Conservation (phyloP, 1,140 invertebrate genomes). For the Idris sp. region DNA sequence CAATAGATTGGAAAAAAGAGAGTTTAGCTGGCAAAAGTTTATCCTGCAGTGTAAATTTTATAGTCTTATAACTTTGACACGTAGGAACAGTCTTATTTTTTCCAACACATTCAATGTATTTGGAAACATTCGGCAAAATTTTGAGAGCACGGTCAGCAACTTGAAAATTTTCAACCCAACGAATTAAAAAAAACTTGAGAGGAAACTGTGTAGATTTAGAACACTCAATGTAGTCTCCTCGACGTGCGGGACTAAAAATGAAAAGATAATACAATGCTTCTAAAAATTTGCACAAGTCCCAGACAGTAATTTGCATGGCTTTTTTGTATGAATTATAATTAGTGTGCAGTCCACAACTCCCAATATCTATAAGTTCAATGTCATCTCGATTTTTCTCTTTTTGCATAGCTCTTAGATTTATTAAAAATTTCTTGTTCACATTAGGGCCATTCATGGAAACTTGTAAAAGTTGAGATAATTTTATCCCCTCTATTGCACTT, state of each 20-base stretch:
- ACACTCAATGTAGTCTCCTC: constrained; percentile 39
- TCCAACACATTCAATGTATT: constrained; percentile 15
- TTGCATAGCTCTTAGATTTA: constrained; percentile 6
- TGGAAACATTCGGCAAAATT: constrained; percentile 36
- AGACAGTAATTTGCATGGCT: constrained; percentile 40
- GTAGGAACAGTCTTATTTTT: constrained; percentile 16
- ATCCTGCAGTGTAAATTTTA: constrained; percentile 30
- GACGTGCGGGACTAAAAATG: constrained; percentile 18
- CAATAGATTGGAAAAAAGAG: constrained; percentile 44
- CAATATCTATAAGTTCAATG: constrained; percentile 23
- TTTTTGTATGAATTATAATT: constrained; percentile 55
- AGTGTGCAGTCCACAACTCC: constrained; percentile 56
- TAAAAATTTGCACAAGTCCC: constrained; percentile 53
- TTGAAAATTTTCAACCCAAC: constrained; percentile 58
- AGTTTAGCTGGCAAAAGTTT: constrained; percentile 39
- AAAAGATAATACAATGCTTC: constrained; percentile 48
- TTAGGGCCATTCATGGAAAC: constrained; percentile 50
- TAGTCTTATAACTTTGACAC: constrained; percentile 24
- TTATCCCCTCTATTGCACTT: constrained; percentile 3
- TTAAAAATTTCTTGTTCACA: constrained; percentile 35
- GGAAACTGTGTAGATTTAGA: constrained; percentile 49
- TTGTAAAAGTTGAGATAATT: constrained; percentile 42
- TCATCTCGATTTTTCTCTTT: neutral
- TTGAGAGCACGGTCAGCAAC: constrained; percentile 49
- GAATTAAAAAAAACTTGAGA: constrained; percentile 54